Evolutionary conservation across 2,888 invertebrate genomes (phyloP).

Genomic region (Arctia plantaginis): DNA sequence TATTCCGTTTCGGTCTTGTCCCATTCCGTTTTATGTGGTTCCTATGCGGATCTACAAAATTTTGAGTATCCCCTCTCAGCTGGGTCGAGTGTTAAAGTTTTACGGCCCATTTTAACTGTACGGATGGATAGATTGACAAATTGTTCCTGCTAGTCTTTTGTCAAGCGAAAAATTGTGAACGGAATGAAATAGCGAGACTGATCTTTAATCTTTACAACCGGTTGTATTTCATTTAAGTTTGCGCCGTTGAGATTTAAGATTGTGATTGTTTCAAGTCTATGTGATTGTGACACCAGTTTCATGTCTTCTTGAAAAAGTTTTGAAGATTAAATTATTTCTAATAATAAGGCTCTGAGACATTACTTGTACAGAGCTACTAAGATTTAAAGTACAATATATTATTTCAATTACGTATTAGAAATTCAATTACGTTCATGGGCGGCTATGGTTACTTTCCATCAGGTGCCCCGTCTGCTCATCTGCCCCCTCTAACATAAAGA

Average conservation of each 20-base stretch:
- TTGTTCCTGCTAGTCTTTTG: slow-evolving; percentile 59
- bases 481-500: too few species aligned
- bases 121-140: slow-evolving; percentile 70
- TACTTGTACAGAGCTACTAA: too few species aligned
- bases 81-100: slow-evolving; percentile 73
- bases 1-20: slow-evolving; percentile 65
- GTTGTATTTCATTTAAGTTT: slow-evolving; percentile 37
- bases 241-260: slow-evolving; percentile 14
- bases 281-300: background rate
- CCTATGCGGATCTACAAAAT: slow-evolving; percentile 59
- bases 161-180: slow-evolving; percentile 55
- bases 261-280: slow-evolving; percentile 11
- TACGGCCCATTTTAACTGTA: slow-evolving; percentile 70
- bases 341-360: background rate
- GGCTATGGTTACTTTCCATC: too few species aligned
- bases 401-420: background rate
- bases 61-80: slow-evolving; percentile 49
- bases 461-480: too few species aligned
- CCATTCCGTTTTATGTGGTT: slow-evolving; percentile 70
- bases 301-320: background rate
- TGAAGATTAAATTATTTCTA: background rate
- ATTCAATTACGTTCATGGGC: too few species aligned
- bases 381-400: background rate
- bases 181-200: slow-evolving; percentile 40
- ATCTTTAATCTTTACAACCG: slow-evolving; percentile 45